Conservation (phyloP, 2,797 vertebrate species). For the Acipenser oxyrinchus region DNA sequence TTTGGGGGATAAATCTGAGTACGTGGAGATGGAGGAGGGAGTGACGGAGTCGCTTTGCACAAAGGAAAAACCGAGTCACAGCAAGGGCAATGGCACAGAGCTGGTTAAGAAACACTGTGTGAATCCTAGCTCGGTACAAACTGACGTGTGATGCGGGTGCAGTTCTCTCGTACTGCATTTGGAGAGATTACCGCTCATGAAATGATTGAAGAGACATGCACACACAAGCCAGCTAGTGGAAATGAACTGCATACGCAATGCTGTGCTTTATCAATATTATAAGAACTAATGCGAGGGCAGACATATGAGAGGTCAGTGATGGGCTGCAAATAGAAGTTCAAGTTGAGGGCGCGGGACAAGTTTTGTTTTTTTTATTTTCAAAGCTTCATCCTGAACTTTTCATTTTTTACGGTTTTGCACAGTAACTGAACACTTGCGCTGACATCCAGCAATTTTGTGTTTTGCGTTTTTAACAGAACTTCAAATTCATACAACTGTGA, state of each 20-base stretch:
- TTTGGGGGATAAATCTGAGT: slow-evolving; percentile 90
- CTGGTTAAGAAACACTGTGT: slow-evolving; percentile 86
- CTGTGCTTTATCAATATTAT: background rate
- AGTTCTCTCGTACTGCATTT: background rate
- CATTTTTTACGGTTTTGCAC: background rate
- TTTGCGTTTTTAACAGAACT: no score
- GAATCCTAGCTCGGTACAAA: slow-evolving; percentile 90
- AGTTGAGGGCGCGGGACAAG: no score
- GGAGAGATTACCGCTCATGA: background rate
- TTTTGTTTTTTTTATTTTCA: background rate
- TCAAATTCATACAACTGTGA: no score
- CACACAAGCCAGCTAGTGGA: background rate
- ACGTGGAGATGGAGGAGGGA: slow-evolving; percentile 98
- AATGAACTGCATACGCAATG: background rate
- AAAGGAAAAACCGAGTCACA: slow-evolving; percentile 81
- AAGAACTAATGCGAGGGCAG: background rate
- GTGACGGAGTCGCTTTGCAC: slow-evolving; percentile 92
- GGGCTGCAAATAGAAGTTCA: no score
- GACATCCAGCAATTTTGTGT: no score
- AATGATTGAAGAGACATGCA: background rate
- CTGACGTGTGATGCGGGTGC: slow-evolving; percentile 78
- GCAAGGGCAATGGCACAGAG: slow-evolving; percentile 85
- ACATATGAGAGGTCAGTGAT: no score
- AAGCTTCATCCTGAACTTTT: background rate
- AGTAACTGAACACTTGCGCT: no score